Conservation (phyloP, 2,797 vertebrate genomes). For the Cossypha caffra region DNA sequence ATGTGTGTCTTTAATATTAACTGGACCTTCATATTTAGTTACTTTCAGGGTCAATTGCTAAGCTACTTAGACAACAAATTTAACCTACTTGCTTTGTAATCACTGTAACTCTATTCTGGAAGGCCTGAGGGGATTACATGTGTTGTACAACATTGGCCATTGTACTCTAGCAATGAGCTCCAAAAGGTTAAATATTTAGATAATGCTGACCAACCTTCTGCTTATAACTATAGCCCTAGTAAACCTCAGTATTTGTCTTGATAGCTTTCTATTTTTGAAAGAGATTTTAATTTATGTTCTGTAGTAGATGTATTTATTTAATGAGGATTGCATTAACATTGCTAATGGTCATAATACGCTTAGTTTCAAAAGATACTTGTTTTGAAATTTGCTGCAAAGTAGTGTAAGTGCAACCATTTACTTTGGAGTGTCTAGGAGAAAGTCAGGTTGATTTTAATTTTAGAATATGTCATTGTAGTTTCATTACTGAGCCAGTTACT, state of each 20-base stretch:
- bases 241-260: neutral
- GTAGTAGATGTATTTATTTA: neutral
- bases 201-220: neutral
- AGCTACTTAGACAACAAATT: neutral
- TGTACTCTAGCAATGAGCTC: neutral
- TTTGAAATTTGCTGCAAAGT: neutral
- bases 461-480: neutral
- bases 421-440: neutral
- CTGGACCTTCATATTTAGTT: neutral
- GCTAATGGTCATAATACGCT: neutral
- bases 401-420: neutral
- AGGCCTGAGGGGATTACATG: neutral
- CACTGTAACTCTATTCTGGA: neutral
- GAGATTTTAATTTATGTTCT: conserved; percentile 1
- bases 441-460: neutral
- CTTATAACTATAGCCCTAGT: neutral
- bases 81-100: neutral
- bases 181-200: neutral
- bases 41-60: conserved; percentile 1
- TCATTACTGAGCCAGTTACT: neutral
- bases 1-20: conserved; percentile 20
- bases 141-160: neutral
- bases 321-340: neutral
- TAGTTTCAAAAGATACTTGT: neutral
- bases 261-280: neutral